These are phyloP conservation scores for Chelon auratus DNA, from an alignment of 2,797 vertebrate species.

Conservation along the genomic window DNA sequence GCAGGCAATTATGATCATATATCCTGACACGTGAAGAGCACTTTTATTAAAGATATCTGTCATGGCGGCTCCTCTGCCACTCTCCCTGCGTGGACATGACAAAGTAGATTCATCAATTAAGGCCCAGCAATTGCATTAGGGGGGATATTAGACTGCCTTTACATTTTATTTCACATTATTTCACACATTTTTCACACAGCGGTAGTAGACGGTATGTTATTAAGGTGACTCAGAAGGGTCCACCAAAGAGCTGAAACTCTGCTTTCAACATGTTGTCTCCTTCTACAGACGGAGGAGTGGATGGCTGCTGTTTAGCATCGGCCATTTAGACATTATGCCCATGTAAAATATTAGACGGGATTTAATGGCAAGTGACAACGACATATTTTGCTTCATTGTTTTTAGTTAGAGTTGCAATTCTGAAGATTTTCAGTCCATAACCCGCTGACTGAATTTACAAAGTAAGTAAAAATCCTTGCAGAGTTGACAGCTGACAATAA, in stretches of 20 bases:
- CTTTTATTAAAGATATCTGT: constrained; percentile 85
- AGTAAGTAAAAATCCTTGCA: too few species aligned
- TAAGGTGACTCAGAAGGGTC: constrained; percentile 36
- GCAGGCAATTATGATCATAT: constrained; percentile 74
- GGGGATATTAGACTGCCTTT: constrained; percentile 65
- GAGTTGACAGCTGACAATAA: too few species aligned
- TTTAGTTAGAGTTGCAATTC: too few species aligned
- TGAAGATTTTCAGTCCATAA: too few species aligned
- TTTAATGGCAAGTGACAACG: too few species aligned
- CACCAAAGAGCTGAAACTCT: constrained; percentile 17
- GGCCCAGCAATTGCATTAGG: constrained; percentile 65
- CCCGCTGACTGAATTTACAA: too few species aligned
- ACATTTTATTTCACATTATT: constrained; percentile 72
- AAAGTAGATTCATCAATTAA: constrained; percentile 78
- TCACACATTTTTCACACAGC: constrained; percentile 71
- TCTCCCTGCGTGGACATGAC: constrained; percentile 72
- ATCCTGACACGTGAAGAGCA: constrained; percentile 70
- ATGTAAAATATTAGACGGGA: too few species aligned
- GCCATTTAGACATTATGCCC: constrained; percentile 5
- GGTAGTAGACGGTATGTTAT: constrained; percentile 52
- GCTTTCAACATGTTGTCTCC: not conserved
- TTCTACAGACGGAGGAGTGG: constrained; percentile 5
- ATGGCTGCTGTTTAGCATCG: constrained; percentile 24
- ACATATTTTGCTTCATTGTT: too few species aligned
- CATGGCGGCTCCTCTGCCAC: constrained; percentile 65